Conservation (phyloP, 1,140 invertebrate genomes). For the Spodoptera frugiperda region DNA sequence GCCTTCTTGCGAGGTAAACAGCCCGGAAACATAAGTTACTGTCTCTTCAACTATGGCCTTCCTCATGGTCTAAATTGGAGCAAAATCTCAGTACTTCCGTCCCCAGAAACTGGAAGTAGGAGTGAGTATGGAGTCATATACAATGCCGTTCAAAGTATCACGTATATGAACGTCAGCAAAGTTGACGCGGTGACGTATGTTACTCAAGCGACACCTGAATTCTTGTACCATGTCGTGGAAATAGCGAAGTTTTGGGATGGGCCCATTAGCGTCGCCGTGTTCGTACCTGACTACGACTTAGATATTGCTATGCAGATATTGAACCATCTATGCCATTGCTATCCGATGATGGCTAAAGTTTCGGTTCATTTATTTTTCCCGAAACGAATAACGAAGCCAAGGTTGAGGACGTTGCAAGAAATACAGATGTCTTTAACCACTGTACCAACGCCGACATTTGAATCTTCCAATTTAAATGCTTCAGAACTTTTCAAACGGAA, state of each 20-base stretch:
- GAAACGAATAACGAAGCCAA: slow-evolving; percentile 66
- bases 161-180: slow-evolving; percentile 70
- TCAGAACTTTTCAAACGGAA: slow-evolving; percentile 66
- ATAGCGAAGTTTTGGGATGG: slow-evolving; percentile 91
- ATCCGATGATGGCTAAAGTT: slow-evolving; percentile 89
- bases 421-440: slow-evolving; percentile 53
- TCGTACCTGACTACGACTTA: slow-evolving; percentile 90
- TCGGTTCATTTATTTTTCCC: slow-evolving; percentile 91
- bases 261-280: slow-evolving; percentile 90
- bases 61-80: slow-evolving; percentile 86
- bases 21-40: slow-evolving; percentile 87
- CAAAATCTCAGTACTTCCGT: slow-evolving; percentile 75
- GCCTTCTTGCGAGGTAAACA: slow-evolving; percentile 85
- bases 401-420: slow-evolving; percentile 57
- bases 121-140: slow-evolving; percentile 89
- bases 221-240: slow-evolving; percentile 90
- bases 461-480: slow-evolving; percentile 62
- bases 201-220: slow-evolving; percentile 92
- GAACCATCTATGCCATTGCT: slow-evolving; percentile 88
- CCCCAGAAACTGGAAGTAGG: slow-evolving; percentile 86
- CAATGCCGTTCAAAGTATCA: slow-evolving; percentile 86
- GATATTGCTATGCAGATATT: slow-evolving; percentile 88
- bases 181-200: slow-evolving; percentile 88
- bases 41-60: slow-evolving; percentile 88
- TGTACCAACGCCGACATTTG: slow-evolving; percentile 52